Percentiles rank a stretch among this genome's conserved stretches.
phyloP scores from a whole-genome alignment of 1,140 invertebrate species.

The Drosophila arawakana region DNA sequence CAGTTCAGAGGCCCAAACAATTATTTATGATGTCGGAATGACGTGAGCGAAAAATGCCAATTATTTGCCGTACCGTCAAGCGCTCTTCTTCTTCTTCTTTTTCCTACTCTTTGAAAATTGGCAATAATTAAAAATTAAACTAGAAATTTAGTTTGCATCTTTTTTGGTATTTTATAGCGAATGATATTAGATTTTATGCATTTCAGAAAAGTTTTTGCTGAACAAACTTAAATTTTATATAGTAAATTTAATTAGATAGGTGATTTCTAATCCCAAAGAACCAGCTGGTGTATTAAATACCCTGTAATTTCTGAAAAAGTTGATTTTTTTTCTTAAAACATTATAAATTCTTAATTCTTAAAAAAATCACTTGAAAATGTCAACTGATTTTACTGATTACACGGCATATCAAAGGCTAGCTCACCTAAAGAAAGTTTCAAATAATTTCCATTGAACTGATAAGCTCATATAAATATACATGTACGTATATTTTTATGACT shows the following conservation, averaged over 20 bases:
- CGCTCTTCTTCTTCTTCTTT: neutral
- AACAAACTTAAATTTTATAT: no score
- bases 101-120: neutral
- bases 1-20: conserved; percentile 38
- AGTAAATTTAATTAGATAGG: no score
- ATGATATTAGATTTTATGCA: no score
- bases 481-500: conserved; percentile 1
- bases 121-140: neutral
- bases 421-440: neutral
- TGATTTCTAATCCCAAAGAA: no score
- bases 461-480: neutral
- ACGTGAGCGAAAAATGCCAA: conserved; percentile 43
- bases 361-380: no score
- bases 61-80: conserved; percentile 7
- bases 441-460: neutral
- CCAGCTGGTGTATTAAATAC: neutral
- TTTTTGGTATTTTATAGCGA: neutral
- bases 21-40: conserved; percentile 51
- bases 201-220: no score
- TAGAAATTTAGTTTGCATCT: conserved; percentile 4
- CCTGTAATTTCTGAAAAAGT: neutral
- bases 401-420: neutral
- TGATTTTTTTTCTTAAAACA: no score
- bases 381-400: no score
- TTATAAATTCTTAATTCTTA: no score